These are phyloP conservation scores for Platysteira castanea DNA, from an alignment of 2,113 vertebrate species.

Conservation along the genomic window DNA sequence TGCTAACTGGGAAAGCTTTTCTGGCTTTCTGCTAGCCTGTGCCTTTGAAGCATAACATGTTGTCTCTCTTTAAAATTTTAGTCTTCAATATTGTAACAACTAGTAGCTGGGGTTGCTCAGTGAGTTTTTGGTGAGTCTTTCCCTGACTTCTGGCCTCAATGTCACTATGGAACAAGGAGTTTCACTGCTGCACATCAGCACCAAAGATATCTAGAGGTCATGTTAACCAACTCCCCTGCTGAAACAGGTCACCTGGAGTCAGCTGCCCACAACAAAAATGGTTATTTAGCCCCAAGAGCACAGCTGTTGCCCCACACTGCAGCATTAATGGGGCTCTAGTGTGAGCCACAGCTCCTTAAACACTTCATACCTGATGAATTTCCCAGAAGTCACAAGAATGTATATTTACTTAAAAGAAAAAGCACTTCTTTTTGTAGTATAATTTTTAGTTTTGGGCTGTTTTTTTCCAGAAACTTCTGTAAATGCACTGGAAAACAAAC, in stretches of 20 bases:
- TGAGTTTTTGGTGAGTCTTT: not conserved
- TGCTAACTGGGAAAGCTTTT: not conserved
- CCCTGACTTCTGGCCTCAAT: not conserved
- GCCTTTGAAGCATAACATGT: not conserved
- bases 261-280: not conserved
- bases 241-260: too few relatives aligned
- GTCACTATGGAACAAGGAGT: not conserved
- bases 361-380: not conserved
- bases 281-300: not conserved
- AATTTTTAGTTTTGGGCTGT: not conserved
- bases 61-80: not conserved
- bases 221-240: not conserved
- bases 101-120: not conserved
- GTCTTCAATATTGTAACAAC: not conserved
- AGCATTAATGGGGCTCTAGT: not conserved
- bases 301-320: not conserved
- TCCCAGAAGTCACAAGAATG: not conserved
- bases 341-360: not conserved
- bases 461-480: not conserved
- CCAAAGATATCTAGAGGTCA: not conserved
- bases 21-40: not conserved
- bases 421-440: fast-evolving
- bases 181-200: not conserved
- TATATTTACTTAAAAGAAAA: not conserved
- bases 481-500: not conserved